A percentile compares a stretch with the other conserved stretches of the same genome.
Evolutionary conservation across 2,888 invertebrate species (phyloP).

Genomic region (Parapristionchus giblindavisi): DNA sequence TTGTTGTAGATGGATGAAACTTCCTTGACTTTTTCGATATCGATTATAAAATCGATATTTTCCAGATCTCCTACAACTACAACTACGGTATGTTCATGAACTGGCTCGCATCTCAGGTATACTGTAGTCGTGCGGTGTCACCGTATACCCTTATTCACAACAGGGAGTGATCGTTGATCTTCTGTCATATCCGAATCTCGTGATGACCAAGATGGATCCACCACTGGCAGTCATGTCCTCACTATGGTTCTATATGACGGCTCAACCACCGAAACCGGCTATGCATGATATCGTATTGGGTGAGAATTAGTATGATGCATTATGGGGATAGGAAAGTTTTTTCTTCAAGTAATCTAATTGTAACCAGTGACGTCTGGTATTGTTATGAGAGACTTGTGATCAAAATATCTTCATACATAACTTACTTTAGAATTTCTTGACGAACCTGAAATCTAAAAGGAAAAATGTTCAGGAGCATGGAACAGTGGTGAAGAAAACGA

Average conservation of each 20-base stretch:
- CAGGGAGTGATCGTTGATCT: constrained; percentile 47
- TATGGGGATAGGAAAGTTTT: no score
- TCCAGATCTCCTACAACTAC: constrained; percentile 62
- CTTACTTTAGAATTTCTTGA: constrained; percentile 5
- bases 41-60: not conserved
- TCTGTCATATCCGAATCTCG: constrained; percentile 55
- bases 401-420: not conserved
- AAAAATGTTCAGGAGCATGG: constrained; percentile 60
- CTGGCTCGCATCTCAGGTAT: constrained; percentile 47
- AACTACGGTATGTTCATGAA: constrained; percentile 64
- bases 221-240: constrained; percentile 63
- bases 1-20: no score
- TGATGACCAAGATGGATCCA: constrained; percentile 62
- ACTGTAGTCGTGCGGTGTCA: not conserved
- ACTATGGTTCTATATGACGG: constrained; percentile 67
- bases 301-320: no score
- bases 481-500: constrained; percentile 50
- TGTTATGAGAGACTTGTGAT: not conserved
- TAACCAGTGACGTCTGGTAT: no score
- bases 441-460: no score
- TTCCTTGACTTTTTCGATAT: no score
- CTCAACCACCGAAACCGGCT: constrained; percentile 69
- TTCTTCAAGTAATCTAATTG: no score
- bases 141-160: not conserved
- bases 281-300: constrained; percentile 70